Base-by-base conservation (phyloP, 2,113 vertebrate species). In the Pitta sordida region DNA sequence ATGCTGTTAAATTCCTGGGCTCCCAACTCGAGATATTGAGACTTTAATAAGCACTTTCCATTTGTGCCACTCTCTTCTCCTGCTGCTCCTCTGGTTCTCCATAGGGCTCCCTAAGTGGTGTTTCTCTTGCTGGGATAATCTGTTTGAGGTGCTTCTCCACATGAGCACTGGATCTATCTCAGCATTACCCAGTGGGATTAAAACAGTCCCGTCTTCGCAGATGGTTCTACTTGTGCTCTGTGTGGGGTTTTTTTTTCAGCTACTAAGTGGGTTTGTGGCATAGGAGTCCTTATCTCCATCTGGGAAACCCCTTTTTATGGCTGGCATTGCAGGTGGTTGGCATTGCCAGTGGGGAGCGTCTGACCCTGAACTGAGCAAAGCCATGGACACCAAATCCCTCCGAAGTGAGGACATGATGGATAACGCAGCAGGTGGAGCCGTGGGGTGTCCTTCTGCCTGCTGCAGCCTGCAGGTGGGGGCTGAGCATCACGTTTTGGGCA, bases 211-310 rank as follows among this genome's bases (percentile, higher is more conserved):
- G 0, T 30, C 37, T 37, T 88, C 3, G 8, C 1, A 21, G 70
- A 27, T 49, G 62, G 69, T 41, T 75, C 65, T 62, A 23, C 0
- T 0, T 64, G 74, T 0, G 0, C 37, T 74, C 26, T 15, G 6
- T 56, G 6, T 23, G 36, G 26, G 19, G n/a, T n/a, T n/a, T 6
- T 0, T 5, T 37, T 55, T 71, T 79, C 55, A 16, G 41, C 34
- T 41, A 36, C 14, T 41, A 10, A 39, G 46, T 11, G 32, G 3
- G 3, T 69, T 44, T 76, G 41, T 74, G 69, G 46, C 10, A 5
- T 24, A 11, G 13, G 27, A 67, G 27, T 43, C 58, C 41, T 56
- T 8, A 2, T 56, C 23, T 71, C 15, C 65, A 51, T 3, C 22
- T 5, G 3, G 55, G n/a, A 69, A 86, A 11, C 46, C 19, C 34